phyloP scores from a whole-genome alignment of 2,888 invertebrate genomes.

The Pristionchus entomophagus region DNA sequence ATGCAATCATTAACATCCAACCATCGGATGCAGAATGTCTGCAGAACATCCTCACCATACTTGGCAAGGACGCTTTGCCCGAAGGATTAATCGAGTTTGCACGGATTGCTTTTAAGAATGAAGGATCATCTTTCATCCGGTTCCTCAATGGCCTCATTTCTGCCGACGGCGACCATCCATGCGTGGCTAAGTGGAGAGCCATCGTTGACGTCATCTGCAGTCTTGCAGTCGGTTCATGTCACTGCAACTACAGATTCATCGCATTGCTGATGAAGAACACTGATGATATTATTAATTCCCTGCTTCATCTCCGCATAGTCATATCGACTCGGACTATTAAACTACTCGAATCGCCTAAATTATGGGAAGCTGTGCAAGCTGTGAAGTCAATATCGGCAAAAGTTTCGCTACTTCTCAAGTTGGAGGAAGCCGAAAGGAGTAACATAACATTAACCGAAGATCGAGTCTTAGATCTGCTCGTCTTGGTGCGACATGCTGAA shows the following conservation, averaged over 20 bases:
- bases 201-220: background rate
- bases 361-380: background rate
- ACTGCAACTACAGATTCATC: background rate
- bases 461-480: too few relatives aligned
- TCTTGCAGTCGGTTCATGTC: background rate
- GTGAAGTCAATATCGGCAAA: background rate
- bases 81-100: background rate
- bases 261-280: background rate
- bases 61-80: too few relatives aligned
- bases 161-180: background rate
- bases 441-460: too few relatives aligned
- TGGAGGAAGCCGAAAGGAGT: background rate
- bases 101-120: background rate
- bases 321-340: background rate
- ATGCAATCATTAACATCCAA: background rate
- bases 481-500: background rate
- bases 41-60: too few relatives aligned
- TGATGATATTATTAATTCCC: background rate
- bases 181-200: background rate
- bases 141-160: background rate
- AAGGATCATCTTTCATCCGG: background rate
- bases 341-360: background rate
- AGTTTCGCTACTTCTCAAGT: background rate
- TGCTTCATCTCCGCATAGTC: background rate
- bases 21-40: background rate